phyloP scores from a whole-genome alignment of 2,113 vertebrate genomes.

The Prunella himalayana region DNA sequence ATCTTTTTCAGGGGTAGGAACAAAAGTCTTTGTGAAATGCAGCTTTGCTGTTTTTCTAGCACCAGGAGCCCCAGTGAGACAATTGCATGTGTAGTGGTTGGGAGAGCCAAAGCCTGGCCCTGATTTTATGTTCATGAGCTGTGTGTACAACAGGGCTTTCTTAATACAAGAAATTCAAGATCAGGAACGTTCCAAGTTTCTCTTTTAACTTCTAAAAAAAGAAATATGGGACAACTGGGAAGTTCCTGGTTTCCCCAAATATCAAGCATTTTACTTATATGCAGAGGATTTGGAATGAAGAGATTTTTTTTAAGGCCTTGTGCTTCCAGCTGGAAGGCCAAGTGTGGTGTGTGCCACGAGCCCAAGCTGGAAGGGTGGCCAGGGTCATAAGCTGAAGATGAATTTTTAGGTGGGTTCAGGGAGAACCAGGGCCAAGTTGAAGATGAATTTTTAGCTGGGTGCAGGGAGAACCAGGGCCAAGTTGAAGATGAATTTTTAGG shows the following conservation, averaged over 20 bases:
- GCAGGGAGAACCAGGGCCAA: neutral
- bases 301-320: neutral
- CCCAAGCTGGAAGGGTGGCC: neutral
- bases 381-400: neutral
- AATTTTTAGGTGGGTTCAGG: neutral
- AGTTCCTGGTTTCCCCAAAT: neutral
- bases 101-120: neutral
- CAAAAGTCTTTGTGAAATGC: neutral
- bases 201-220: neutral
- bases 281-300: neutral
- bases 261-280: neutral
- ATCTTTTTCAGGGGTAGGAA: neutral
- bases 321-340: neutral
- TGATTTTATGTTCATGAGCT: neutral
- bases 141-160: neutral
- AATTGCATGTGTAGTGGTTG: rapidly evolving
- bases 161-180: neutral
- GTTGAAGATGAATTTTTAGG: no score
- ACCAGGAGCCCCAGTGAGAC: neutral
- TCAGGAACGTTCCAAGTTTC: neutral
- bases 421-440: neutral
- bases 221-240: rapidly evolving
- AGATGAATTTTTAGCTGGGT: neutral
- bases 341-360: rapidly evolving
- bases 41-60: neutral